Conservation (phyloP, 1,140 invertebrate species). For the Aphelenchoides fujianensis region DNA sequence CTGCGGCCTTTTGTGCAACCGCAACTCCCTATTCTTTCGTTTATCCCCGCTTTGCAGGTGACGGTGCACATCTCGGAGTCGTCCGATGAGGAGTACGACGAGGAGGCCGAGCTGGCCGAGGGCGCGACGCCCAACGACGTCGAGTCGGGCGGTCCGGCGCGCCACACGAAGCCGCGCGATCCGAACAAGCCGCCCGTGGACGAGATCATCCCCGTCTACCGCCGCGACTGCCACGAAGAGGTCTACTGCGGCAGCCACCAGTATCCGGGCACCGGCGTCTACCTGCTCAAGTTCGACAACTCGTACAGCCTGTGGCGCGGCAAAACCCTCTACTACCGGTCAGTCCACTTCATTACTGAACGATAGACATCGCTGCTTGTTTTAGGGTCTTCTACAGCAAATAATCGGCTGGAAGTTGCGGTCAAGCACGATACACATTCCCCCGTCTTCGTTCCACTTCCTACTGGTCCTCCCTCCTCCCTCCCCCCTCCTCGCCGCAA, state of each 20-base stretch:
- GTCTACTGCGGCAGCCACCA: constrained; percentile 80
- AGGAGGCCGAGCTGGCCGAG: constrained; percentile 40
- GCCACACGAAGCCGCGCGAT: constrained; percentile 34
- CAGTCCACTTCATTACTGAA: constrained; percentile 97
- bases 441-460: too few species aligned
- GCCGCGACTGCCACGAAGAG: constrained; percentile 91
- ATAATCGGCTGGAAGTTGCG: too few species aligned
- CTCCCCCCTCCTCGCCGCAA: too few species aligned
- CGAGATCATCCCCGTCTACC: constrained; percentile 83
- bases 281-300: constrained; percentile 98
- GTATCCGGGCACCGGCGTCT: constrained; percentile 90
- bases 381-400: too few species aligned
- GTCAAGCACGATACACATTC: too few species aligned
- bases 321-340: constrained; percentile 96
- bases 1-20: too few species aligned
- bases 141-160: constrained; percentile 37
- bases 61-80: constrained; percentile 56
- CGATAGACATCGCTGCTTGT: too few species aligned
- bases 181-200: constrained; percentile 69
- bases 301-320: constrained; percentile 97
- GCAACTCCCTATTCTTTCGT: too few species aligned
- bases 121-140: constrained; percentile 39
- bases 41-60: constrained; percentile 28
- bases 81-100: constrained; percentile 59
- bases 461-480: too few species aligned